phyloP scores from a whole-genome alignment of 2,113 vertebrate genomes.

The Spermophilus dauricus region DNA sequence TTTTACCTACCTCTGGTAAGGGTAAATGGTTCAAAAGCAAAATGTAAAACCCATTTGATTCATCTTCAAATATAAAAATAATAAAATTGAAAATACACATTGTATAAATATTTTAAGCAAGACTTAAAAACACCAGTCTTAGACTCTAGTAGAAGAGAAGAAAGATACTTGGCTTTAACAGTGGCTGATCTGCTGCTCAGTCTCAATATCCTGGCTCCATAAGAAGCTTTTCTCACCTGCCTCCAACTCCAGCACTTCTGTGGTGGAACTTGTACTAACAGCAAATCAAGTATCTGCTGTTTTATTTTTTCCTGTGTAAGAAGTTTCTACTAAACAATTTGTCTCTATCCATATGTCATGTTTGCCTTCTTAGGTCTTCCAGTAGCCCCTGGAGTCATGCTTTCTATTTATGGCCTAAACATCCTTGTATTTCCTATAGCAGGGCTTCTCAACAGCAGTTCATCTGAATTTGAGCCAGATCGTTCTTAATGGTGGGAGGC shows the following conservation, averaged over 20 bases:
- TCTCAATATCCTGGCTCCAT: neutral
- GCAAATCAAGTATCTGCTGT: constrained; percentile 40
- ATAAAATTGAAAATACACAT: neutral
- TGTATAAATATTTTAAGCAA: neutral
- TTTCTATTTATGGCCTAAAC: constrained; percentile 12
- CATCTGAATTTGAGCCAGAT: neutral
- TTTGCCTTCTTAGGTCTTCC: constrained; percentile 42
- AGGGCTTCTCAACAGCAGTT: neutral
- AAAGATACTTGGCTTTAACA: neutral
- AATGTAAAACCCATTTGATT: neutral
- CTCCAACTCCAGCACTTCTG: neutral
- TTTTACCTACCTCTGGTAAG: neutral
- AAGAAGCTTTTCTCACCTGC: neutral
- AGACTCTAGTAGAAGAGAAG: constrained; percentile 16
- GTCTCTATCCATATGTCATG: constrained; percentile 55
- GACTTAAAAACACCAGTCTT: neutral
- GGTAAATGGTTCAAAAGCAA: neutral
- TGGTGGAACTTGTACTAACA: neutral
- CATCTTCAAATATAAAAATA: constrained; percentile 9
- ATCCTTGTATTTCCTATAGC: neutral
- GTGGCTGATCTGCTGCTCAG: neutral
- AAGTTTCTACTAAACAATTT: constrained; percentile 57
- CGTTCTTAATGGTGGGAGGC: neutral
- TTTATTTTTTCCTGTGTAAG: constrained; percentile 29
- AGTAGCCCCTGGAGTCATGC: neutral